Conservation (phyloP, 2,888 invertebrate genomes). For the Erebia palarica region DNA sequence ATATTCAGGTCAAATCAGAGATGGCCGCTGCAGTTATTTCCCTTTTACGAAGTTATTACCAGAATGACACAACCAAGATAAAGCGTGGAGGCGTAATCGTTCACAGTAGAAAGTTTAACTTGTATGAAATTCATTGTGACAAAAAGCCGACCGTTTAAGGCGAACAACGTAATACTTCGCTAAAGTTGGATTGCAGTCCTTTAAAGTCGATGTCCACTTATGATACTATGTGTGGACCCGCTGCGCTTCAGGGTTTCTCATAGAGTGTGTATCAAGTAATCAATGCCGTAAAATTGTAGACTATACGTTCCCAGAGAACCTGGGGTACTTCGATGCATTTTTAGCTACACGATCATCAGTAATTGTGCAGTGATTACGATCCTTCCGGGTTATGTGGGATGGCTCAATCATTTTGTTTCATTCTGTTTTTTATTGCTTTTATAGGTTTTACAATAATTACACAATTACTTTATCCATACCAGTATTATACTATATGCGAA, state of each 20-base stretch:
- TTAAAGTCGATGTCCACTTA: constrained; percentile 71
- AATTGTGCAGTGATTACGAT: constrained; percentile 21
- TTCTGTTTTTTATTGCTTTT: background rate
- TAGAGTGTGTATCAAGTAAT: constrained; percentile 52
- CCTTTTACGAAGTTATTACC: constrained; percentile 27
- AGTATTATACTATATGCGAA: too few species aligned
- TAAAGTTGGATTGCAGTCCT: constrained; percentile 63
- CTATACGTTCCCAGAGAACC: constrained; percentile 40
- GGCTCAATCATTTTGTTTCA: background rate
- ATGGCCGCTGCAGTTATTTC: constrained; percentile 24
- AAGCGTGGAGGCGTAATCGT: constrained; percentile 40
- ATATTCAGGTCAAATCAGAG: constrained; percentile 12
- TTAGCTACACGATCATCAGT: constrained; percentile 33
- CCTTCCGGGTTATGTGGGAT: constrained; percentile 33
- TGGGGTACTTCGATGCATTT: constrained; percentile 40
- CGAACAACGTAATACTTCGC: constrained; percentile 58
- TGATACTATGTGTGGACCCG: constrained; percentile 68
- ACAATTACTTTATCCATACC: too few species aligned
- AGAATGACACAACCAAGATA: constrained; percentile 32
- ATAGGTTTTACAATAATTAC: background rate
- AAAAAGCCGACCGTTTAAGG: constrained; percentile 71
- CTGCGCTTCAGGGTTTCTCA: constrained; percentile 65
- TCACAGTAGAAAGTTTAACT: constrained; percentile 60
- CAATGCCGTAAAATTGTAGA: constrained; percentile 54
- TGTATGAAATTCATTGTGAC: constrained; percentile 54